Conservation (phyloP, 2,797 vertebrate genomes). For the Hydrolagus colliei region DNA sequence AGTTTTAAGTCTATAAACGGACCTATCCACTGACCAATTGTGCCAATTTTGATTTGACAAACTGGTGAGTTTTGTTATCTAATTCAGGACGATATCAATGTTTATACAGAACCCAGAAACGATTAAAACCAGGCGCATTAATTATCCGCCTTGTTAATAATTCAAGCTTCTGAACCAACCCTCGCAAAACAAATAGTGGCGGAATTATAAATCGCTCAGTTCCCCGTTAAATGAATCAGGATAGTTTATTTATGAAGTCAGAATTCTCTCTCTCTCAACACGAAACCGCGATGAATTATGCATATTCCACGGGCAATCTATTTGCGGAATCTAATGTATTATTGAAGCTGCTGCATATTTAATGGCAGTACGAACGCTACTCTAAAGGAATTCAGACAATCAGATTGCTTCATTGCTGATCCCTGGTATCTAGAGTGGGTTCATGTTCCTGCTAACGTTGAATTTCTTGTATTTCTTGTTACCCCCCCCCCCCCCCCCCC, state of each 20-base stretch:
- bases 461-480: not conserved
- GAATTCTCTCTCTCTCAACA: not conserved
- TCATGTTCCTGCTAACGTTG: no score
- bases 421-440: not conserved
- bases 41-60: not conserved
- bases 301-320: slow-evolving; percentile 6
- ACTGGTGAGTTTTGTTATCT: not conserved
- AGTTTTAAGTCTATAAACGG: not conserved
- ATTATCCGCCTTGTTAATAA: not conserved
- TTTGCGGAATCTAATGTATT: not conserved
- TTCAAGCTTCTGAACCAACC: slow-evolving; percentile 1
- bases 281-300: not conserved
- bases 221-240: not conserved
- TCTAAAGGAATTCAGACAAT: not conserved
- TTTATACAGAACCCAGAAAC: not conserved
- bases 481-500: no score
- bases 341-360: not conserved
- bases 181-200: not conserved
- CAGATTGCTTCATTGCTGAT: not conserved
- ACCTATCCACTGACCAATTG: no score
- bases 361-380: not conserved
- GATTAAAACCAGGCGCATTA: not conserved
- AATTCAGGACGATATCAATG: not conserved
- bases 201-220: not conserved
- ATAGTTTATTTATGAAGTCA: not conserved